A percentile compares a stretch with the other conserved stretches of the same genome.
Evolutionary conservation across 2,113 vertebrate species (phyloP).

Genomic region (Stigmatopora nigra): DNA sequence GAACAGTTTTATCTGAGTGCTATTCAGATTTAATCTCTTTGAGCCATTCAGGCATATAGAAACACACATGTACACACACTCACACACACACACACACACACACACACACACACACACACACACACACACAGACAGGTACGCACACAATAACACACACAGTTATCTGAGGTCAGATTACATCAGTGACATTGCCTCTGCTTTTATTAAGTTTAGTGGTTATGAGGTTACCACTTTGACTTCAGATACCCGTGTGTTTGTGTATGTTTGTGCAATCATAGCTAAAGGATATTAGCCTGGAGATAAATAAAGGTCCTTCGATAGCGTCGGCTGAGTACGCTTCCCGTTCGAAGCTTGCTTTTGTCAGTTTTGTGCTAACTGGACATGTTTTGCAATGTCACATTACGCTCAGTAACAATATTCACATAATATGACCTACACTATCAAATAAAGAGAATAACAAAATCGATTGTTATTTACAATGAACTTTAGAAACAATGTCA

Average conservation of each 20-base stretch:
- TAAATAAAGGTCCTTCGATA: conserved; percentile 39
- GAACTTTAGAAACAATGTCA: neutral
- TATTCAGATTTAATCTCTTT: neutral
- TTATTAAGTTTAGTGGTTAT: conserved; percentile 65
- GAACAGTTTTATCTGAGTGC: neutral
- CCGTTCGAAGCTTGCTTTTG: conserved; percentile 3
- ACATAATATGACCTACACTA: neutral
- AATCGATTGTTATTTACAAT: neutral
- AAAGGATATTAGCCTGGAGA: conserved; percentile 43
- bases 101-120: neutral
- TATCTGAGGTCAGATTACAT: conserved; percentile 56
- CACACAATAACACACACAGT: neutral
- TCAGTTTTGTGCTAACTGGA: neutral
- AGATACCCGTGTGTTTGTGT: conserved; percentile 25
- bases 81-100: conserved; percentile 17
- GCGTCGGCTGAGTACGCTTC: conserved; percentile 4
- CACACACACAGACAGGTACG: conserved; percentile 17
- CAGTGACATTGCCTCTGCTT: conserved; percentile 52
- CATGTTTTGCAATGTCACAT: neutral
- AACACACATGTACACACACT: conserved; percentile 14
- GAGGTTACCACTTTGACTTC: conserved; percentile 37
- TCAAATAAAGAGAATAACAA: neutral
- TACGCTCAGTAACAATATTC: neutral
- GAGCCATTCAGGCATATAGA: neutral
- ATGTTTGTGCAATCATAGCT: conserved; percentile 4